Base-by-base conservation (phyloP, 2,888 invertebrate genomes). In the Diarsia mendica region DNA sequence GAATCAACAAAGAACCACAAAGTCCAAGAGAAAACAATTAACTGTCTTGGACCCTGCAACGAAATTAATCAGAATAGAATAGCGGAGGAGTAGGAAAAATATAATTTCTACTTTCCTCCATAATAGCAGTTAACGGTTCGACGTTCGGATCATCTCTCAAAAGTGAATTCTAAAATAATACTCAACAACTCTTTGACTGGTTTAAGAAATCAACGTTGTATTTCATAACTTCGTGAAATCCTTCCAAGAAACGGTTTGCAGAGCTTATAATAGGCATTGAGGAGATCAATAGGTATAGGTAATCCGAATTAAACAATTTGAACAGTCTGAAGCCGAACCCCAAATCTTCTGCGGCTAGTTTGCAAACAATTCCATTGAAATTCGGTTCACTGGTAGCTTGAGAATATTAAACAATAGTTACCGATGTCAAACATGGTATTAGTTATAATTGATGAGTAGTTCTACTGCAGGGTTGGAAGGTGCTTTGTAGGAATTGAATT, bases 381-480 rank as follows among this genome's bases (percentile, higher is more conserved):
- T 49, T 58, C 20, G 9, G 70, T 28, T 23, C 23, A 68, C 60
- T 78, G 15, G 44, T 5, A 60, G 15, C 23, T 15, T 28, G 61
- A 63, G 79, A 76, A 53, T 48, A 61, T 70, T 53, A 63, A 61
- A 79, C 79, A 76, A 79, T 63, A 63, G 61, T 70, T 48, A n/a
- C 39, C 20, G 48, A 39, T 70, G 51, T 51, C 71, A 70, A 61
- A 61, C 33, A 61, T 48, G 2, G 23, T 48, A 79, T 53, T 39
- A 69, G 69, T 67, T 66, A 51, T 78, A 75, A 67, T 67, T 67
- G 18, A 28, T 58, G 20, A 28, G 18, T 3, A 44, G 49, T 66
- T 67, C 51, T 11, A 5, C 15, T 55, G 18, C 49, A 20, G 39
- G 20, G 23, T 23, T 33, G 3, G 15, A 39, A 60, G 20, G 5